Percentiles rank a stretch among this genome's conserved stretches.
These are phyloP conservation scores for Poeciliopsis turneri DNA, from an alignment of 2,797 vertebrate genomes.

Conservation along the genomic window DNA sequence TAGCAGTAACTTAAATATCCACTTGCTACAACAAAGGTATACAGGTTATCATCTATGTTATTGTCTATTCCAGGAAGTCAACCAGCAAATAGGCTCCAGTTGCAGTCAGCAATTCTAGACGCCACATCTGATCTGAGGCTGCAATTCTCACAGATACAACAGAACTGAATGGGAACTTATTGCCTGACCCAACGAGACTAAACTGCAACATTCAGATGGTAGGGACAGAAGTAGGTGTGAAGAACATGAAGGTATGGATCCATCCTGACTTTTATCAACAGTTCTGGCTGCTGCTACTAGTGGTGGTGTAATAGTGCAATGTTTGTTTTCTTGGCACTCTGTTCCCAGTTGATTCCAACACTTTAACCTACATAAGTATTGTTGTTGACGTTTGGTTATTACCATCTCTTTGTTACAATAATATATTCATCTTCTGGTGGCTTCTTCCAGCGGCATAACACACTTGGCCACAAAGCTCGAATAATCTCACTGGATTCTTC, in stretches of 20 bases:
- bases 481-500: not conserved
- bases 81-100: not conserved
- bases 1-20: not conserved
- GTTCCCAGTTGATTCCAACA: not conserved
- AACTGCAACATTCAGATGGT: no score
- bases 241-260: no score
- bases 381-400: not conserved
- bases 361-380: not conserved
- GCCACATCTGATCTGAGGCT: not conserved
- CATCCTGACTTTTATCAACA: not conserved
- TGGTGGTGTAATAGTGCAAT: not conserved
- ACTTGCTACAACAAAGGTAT: not conserved
- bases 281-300: not conserved
- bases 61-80: not conserved
- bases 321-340: not conserved
- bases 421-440: not conserved
- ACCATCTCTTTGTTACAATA: not conserved
- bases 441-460: not conserved
- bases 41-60: not conserved
- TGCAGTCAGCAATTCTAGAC: not conserved
- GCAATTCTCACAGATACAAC: not conserved
- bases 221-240: no score
- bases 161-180: not conserved
- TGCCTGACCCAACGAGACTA: not conserved
- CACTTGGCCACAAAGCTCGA: not conserved